Conservation (phyloP, 2,113 vertebrate species). For the Mugil cephalus region DNA sequence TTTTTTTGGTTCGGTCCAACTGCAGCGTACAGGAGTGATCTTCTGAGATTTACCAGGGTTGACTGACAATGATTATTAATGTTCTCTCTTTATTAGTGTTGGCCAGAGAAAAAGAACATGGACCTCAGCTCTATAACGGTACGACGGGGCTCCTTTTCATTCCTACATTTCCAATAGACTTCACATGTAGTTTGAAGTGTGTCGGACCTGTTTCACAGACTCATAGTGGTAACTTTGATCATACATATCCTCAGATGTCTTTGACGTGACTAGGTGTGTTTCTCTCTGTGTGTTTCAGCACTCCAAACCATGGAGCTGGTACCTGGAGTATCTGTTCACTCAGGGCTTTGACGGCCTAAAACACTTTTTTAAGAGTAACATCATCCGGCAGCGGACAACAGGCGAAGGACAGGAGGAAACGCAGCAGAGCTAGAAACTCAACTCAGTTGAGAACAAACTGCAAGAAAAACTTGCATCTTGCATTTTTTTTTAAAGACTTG, state of each 20-base stretch:
- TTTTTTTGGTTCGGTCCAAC: constrained; percentile 60
- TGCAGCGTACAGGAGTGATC: constrained; percentile 55
- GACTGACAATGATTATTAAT: constrained; percentile 69
- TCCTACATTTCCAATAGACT: constrained; percentile 27
- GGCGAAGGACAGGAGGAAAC: not conserved
- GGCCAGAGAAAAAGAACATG: constrained; percentile 80
- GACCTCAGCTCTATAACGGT: constrained; percentile 90
- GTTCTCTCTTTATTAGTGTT: constrained; percentile 82
- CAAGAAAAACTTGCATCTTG: constrained; percentile 10
- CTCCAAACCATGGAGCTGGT: constrained; percentile 90
- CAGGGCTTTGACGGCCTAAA: constrained; percentile 89
- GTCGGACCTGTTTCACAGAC: constrained; percentile 30
- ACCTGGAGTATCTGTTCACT: constrained; percentile 89
- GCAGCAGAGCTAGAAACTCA: constrained; percentile 20
- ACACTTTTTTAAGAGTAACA: constrained; percentile 87
- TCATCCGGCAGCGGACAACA: constrained; percentile 58
- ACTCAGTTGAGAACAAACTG: not conserved
- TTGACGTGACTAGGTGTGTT: not conserved
- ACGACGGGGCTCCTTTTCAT: constrained; percentile 50
- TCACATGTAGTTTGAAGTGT: constrained; percentile 35
- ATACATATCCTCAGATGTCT: constrained; percentile 18
- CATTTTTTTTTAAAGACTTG: constrained; percentile 60
- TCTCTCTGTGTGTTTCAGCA: constrained; percentile 62
- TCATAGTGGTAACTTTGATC: constrained; percentile 16
- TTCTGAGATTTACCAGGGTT: constrained; percentile 45